Base-by-base conservation (phyloP, 2,113 vertebrate species). In the Anguilla rostrata region DNA sequence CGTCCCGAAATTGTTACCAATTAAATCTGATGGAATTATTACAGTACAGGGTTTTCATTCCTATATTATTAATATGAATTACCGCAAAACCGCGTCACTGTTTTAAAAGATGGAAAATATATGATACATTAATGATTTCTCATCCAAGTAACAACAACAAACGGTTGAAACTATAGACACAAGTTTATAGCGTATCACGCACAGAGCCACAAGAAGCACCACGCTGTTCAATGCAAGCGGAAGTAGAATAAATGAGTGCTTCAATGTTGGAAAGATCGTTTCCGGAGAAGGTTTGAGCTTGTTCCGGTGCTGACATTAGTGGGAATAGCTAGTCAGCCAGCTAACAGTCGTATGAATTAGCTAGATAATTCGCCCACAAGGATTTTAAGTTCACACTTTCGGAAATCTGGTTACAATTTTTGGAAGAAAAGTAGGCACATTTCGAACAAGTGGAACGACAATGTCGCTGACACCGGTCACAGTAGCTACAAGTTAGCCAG, bases 261-360 rank as follows among this genome's bases (percentile, higher is more conserved):
- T 90, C 89, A 90, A 86, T 87, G 66, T 90, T 87, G 60, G 90
- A 83, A 34, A 92, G 93, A 91, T 83, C 29, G 60, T 63, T 84
- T 94, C 94, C 93, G 93, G 91, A 29, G 14, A 78, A 78, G 63
- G 43, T 83, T 53, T n/a, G 92, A 82, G 57, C 71, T 79, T 57
- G 43, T 34, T 82, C 88, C 89, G 90, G 90, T 86, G 83, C 86
- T 90, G 49, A 22, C 46, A 39, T 34, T 80, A 39, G 86, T 83
- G 85, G 80, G 71, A 40, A 2, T 4, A 66, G 20, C 22, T 66
- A 66, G 60, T 8, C 60, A 75, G 26, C 11, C 11, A 75, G n/a
- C 43, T 40, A 82, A 80, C 82, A n/a, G 40, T 83, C 83, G 41
- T 88, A 49, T 86, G 87, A 88, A 93, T 88, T 86, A 82, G 80